Conservation (phyloP, 1,140 invertebrate genomes). For the Lerema accius region DNA sequence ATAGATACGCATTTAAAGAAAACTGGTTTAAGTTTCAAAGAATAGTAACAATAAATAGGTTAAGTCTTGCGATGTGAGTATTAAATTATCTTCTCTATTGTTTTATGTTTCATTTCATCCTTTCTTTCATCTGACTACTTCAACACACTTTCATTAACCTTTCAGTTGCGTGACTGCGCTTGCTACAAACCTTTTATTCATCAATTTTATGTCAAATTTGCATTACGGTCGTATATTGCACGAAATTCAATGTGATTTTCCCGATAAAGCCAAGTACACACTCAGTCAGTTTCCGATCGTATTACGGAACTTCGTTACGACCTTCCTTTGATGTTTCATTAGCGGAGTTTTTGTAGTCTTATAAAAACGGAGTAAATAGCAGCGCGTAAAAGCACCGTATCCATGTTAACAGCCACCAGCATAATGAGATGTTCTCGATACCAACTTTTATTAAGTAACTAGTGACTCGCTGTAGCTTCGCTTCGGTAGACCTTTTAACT, state of each 20-base stretch:
- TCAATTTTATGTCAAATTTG: slow-evolving; percentile 4
- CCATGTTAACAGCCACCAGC: slow-evolving; percentile 43
- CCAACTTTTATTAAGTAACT: slow-evolving; percentile 49
- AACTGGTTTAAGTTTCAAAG: too few relatives aligned
- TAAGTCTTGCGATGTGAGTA: too few relatives aligned
- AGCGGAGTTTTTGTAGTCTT: slow-evolving; percentile 41
- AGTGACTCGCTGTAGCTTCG: not conserved
- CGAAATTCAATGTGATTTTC: slow-evolving; percentile 19
- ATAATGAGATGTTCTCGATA: slow-evolving; percentile 55
- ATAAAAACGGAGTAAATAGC: slow-evolving; percentile 51
- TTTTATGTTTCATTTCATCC: too few relatives aligned
- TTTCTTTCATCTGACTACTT: too few relatives aligned
- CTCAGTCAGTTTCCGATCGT: slow-evolving; percentile 34
- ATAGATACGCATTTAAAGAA: too few relatives aligned
- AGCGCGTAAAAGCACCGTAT: slow-evolving; percentile 51
- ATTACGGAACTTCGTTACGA: slow-evolving; percentile 34
- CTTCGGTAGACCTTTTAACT: too few relatives aligned
- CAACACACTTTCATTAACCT: too few relatives aligned
- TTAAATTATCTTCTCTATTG: too few relatives aligned
- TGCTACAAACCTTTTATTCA: not conserved
- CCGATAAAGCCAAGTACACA: slow-evolving; percentile 28
- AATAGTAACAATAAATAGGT: too few relatives aligned
- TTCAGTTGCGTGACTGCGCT: not conserved
- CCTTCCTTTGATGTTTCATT: slow-evolving; percentile 32
- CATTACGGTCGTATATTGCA: slow-evolving; percentile 1